Conservation (phyloP, 1,140 invertebrate species). For the Lethrus apterus region DNA sequence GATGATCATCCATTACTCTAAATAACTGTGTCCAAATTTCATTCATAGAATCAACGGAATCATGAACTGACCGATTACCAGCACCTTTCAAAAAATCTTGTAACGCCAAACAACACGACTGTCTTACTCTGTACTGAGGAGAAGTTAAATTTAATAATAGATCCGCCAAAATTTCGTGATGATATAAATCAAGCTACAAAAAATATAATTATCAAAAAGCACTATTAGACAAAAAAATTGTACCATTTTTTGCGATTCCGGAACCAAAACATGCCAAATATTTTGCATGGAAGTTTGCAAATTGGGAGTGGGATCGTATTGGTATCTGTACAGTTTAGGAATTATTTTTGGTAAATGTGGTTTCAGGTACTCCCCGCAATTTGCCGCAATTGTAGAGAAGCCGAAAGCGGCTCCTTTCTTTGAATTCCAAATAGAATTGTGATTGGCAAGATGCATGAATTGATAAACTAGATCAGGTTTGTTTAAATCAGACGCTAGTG, state of each 20-base stretch:
- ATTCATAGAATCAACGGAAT: slow-evolving; percentile 49
- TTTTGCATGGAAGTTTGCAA: slow-evolving; percentile 86
- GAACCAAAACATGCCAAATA: slow-evolving; percentile 86
- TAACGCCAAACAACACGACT: slow-evolving; percentile 83
- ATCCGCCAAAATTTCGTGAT: slow-evolving; percentile 79
- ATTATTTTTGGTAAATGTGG: slow-evolving; percentile 77
- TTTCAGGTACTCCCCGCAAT: slow-evolving; percentile 74
- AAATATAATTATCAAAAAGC: slow-evolving; percentile 12
- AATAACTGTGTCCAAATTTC: slow-evolving; percentile 79
- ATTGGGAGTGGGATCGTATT: slow-evolving; percentile 85
- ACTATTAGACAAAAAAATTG: slow-evolving; percentile 25
- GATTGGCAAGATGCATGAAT: slow-evolving; percentile 91
- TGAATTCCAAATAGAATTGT: slow-evolving; percentile 90
- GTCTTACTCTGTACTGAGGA: slow-evolving; percentile 79
- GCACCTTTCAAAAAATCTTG: slow-evolving; percentile 64
- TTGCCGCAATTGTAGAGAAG: slow-evolving; percentile 73
- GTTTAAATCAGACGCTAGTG: slow-evolving; percentile 85
- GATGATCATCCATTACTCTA: slow-evolving; percentile 88
- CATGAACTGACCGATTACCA: slow-evolving; percentile 37
- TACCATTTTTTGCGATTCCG: slow-evolving; percentile 77
- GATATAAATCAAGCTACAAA: slow-evolving; percentile 74
- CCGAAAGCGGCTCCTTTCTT: slow-evolving; percentile 89
- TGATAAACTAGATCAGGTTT: slow-evolving; percentile 92
- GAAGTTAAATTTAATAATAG: slow-evolving; percentile 73
- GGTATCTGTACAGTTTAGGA: slow-evolving; percentile 80